phyloP scores from a whole-genome alignment of 2,888 invertebrate species.

The Apodemia hepburni region DNA sequence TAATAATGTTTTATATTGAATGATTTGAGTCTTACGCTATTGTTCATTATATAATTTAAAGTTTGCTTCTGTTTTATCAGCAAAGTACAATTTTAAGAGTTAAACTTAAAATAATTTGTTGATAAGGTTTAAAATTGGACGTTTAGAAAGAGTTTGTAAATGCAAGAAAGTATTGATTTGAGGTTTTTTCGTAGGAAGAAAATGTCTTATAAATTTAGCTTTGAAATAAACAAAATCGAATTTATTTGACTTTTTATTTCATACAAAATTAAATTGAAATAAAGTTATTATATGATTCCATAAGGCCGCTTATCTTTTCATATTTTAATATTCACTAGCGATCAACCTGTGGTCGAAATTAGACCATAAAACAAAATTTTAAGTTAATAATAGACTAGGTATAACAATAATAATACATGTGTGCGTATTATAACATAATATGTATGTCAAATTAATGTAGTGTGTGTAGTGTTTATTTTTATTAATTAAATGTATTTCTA shows the following conservation, averaged over 20 bases:
- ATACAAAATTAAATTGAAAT: no score
- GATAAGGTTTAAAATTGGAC: slow-evolving; percentile 4
- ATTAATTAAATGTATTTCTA: no score
- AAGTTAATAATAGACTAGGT: no score
- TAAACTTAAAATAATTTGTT: background rate
- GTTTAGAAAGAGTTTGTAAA: background rate
- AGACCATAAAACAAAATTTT: no score
- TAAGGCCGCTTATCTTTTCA: no score
- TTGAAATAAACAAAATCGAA: slow-evolving; percentile 1
- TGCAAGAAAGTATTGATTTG: background rate
- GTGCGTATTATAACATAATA: no score
- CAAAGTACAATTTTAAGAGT: background rate
- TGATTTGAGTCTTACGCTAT: slow-evolving; percentile 1
- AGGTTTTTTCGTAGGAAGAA: background rate
- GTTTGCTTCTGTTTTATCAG: background rate
- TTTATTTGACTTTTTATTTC: background rate
- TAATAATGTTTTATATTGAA: slow-evolving; percentile 2
- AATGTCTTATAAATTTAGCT: background rate
- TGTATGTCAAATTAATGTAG: no score
- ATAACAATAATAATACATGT: no score
- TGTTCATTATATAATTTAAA: background rate
- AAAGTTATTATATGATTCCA: no score
- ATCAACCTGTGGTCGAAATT: no score
- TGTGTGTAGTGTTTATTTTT: no score
- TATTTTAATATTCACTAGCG: no score